Percentiles rank a stretch among this genome's conserved stretches.
These are phyloP conservation scores for Epinephelus coioides DNA, from an alignment of 2,797 vertebrate species.

Conservation along the genomic window DNA sequence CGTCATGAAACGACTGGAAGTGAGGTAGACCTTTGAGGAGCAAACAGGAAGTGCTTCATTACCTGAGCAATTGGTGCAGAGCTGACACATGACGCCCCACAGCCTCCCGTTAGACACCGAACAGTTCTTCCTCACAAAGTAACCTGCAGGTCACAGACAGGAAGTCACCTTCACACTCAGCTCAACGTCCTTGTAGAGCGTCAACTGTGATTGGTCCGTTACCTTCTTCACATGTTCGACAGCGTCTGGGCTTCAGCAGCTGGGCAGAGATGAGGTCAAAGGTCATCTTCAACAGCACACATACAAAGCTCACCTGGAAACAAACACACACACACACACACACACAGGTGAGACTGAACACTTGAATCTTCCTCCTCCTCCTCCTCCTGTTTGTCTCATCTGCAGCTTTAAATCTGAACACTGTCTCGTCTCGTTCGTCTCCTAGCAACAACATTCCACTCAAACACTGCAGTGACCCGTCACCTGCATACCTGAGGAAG, in stretches of 20 bases:
- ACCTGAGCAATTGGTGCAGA: conserved; percentile 36
- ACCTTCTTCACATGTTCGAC: conserved; percentile 15
- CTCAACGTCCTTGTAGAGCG: no score
- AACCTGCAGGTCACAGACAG: conserved; percentile 18
- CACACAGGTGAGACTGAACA: no score
- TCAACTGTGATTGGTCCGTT: not conserved
- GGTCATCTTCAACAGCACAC: conserved; percentile 28
- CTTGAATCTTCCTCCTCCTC: no score
- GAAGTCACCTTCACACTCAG: not conserved
- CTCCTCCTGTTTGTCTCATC: no score
- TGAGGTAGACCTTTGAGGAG: no score
- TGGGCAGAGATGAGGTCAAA: not conserved
- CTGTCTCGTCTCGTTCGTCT: not conserved
- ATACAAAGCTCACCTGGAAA: not conserved
- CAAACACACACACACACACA: not conserved
- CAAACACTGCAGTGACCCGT: no score
- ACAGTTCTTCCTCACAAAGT: conserved; percentile 32
- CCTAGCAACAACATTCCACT: conserved; percentile 23
- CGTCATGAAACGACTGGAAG: no score
- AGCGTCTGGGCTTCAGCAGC: accelerated
- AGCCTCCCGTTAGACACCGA: accelerated
- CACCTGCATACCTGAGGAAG: no score
- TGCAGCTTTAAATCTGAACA: not conserved
- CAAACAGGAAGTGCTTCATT: not conserved
- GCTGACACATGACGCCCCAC: not conserved